A percentile compares a stretch with the other conserved stretches of the same genome.
These are phyloP conservation scores for Lerista edwardsae DNA, from an alignment of 2,797 vertebrate species.

Conservation along the genomic window DNA sequence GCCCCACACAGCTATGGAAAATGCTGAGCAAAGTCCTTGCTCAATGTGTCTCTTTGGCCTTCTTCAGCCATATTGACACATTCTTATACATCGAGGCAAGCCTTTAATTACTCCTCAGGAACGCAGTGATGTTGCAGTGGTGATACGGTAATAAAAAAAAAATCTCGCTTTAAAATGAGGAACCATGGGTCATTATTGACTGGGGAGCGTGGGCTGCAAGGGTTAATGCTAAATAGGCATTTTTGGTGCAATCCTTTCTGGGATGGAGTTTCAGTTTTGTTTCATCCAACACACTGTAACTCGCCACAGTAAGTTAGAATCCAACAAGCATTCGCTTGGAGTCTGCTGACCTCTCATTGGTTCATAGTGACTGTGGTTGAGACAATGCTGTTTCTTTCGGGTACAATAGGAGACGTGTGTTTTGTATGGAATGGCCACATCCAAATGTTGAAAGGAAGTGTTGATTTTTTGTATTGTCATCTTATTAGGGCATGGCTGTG, in stretches of 20 bases:
- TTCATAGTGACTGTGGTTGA: no score
- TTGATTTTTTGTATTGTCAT: no score
- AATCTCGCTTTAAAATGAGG: constrained; percentile 73
- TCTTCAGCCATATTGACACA: constrained; percentile 79
- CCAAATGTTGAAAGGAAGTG: no score
- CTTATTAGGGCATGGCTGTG: no score
- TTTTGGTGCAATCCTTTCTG: constrained; percentile 26
- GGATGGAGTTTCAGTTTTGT: constrained; percentile 12
- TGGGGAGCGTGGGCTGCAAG: constrained; percentile 51
- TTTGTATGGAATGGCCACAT: no score
- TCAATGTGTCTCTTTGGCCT: constrained; percentile 77
- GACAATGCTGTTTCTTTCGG: neutral
- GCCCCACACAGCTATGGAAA: constrained; percentile 70
- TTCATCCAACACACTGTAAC: neutral
- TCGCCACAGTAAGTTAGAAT: neutral
- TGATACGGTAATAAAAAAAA: constrained; percentile 77
- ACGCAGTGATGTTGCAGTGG: constrained; percentile 69
- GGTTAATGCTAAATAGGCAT: constrained; percentile 53
- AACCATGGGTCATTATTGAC: constrained; percentile 61
- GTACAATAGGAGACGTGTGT: no score
- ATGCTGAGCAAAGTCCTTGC: constrained; percentile 75
- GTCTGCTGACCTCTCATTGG: neutral
- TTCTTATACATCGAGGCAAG: constrained; percentile 79
- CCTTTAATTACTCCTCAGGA: constrained; percentile 78
- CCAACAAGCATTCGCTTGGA: neutral